Base-by-base conservation (phyloP, 2,113 vertebrate species). In the Alces alces region DNA sequence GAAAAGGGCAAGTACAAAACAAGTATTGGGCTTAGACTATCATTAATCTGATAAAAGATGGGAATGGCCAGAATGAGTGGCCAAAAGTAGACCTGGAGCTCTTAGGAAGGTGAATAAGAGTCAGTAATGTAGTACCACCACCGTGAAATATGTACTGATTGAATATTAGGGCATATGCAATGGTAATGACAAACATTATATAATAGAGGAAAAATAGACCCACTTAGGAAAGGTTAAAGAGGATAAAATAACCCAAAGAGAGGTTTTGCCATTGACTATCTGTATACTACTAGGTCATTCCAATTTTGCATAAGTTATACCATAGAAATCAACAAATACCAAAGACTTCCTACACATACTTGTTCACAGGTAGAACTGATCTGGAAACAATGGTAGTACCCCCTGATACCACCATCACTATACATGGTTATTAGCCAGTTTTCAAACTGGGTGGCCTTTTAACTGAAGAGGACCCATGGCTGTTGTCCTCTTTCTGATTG, bases 21-120 rank as follows among this genome's bases (percentile, higher is more conserved):
- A 93, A 95, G 27, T 92, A 97, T 97, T 93, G 95, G 84, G 36
- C 64, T 97, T 43, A 93, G 80, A 82, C 47, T 78, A 95, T 96
- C 54, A 58, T 58, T 92, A 96, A 93, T 87, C 45, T 92, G 47
- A 96, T 66, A 93, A 79, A 86, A 91, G 73, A 97, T 73, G 16
- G 45, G 60, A 96, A 88, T 96, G 58, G 39, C 58, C 27, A 89
- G 21, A 70, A 82, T 10, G 61, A 96, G 57, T 76, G 61, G 21
- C 30, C 54, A 96, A 54, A 87, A 82, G 54, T 57, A 88, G 61
- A 92, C 21, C 91, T 82, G 61, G 36, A 17, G 21, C 45, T 90
- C 39, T 4, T 73, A 61, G 25, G 30, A 95, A 76, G 33, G 58
- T 93, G 54, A 93, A 87, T 61, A 90, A 47, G 36, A 96, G 73